Evolutionary conservation across 2,113 vertebrate genomes (phyloP), one percentile per base, ranked within the genome.

Genomic region (Taurulus bubalis): DNA sequence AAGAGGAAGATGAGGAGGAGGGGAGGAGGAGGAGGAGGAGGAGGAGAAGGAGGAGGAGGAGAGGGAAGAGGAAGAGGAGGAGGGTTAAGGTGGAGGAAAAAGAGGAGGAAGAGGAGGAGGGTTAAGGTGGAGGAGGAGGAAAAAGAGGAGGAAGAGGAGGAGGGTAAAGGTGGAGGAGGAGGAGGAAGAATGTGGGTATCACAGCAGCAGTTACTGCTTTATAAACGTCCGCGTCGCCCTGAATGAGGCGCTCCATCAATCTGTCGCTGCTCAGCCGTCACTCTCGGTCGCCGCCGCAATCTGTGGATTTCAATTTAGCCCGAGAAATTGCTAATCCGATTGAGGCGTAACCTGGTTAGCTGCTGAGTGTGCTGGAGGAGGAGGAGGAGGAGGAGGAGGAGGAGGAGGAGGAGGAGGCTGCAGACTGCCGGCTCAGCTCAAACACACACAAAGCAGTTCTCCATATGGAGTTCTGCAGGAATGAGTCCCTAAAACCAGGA

Each of bases 291-390:
- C 85, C 90, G 92, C 91, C 89, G 90, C 95, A 94, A 96, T 96
- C 95, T 95, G 95, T 95, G 96, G 93, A 94, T 93, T 95, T 96
- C 95, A 95, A 94, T 92, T 96, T 95, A 95, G 94, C 94, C 90
- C 92, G 4, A 90, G 84, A 96, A 97, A 97, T 96, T 96, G 95
- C 95, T 97, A 96, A 97, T 96, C 94, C 87, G 94, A 97, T 97
- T 96, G 93, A 91, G 89, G 83, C 90, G 66, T 96, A 96, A 96
- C 94, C 85, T 85, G 90, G 94, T 97, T 96, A 97, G 90, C 88
- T 89, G 90, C 93, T 92, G 85, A 89, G 91, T 85, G 83, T 86
- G 84, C 81, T 80, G 83, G 63, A 81, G 85, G 70, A 79, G 75
- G 69, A 82, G 75, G 75, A 30, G 42, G 47, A 40, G 18, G 34